Percentiles rank a stretch among this genome's conserved stretches.
Conservation (phyloP, 2,797 vertebrate species). For the Sternarchorhynchus goeldii region DNA sequence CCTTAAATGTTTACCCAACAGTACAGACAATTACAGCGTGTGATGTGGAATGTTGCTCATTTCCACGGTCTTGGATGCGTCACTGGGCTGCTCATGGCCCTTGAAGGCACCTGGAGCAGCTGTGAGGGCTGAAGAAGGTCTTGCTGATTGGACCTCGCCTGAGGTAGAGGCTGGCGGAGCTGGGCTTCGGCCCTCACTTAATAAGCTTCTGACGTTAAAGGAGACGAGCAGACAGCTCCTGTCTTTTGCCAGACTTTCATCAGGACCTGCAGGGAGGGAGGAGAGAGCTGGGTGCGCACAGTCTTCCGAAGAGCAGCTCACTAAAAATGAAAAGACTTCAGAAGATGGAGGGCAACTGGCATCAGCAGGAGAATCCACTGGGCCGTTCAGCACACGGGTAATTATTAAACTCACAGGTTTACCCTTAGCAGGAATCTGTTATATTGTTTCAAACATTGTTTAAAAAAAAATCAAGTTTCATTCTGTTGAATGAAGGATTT, state of each 20-base stretch:
- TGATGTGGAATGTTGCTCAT: neutral
- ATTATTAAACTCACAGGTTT: no score
- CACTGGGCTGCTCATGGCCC: neutral
- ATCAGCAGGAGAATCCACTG: no score
- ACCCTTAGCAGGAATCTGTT: no score
- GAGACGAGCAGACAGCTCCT: conserved; percentile 60
- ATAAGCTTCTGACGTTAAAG: conserved; percentile 51
- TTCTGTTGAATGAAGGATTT: no score
- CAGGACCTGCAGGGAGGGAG: conserved; percentile 7
- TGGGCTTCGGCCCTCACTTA: conserved; percentile 30
- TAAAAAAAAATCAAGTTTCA: no score
- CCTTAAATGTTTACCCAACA: conserved; percentile 24
- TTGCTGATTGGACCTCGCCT: conserved; percentile 44
- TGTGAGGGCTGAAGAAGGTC: neutral
- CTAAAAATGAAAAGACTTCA: no score
- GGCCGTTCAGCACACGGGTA: no score
- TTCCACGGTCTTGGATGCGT: neutral
- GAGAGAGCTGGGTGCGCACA: neutral
- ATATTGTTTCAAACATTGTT: no score
- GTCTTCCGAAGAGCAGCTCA: no score
- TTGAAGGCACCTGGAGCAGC: neutral
- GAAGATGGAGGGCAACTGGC: no score
- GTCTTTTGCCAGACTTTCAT: conserved; percentile 59
- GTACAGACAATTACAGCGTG: conserved; percentile 3
- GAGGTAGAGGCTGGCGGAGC: conserved; percentile 11